Base-by-base conservation (phyloP, 2,888 invertebrate species). In the Alitta virens region DNA sequence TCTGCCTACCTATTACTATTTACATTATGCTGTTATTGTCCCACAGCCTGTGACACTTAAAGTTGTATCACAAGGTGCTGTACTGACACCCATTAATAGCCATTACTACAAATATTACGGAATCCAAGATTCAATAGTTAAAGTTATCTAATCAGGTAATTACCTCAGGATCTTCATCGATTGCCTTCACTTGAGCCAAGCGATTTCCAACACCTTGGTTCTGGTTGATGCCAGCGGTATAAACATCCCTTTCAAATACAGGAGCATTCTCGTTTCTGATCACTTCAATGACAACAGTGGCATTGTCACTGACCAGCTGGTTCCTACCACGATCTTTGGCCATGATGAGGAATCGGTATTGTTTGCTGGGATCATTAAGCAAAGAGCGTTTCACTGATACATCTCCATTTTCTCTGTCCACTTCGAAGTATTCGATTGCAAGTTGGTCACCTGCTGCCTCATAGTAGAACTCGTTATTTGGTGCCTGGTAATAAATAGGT, bases 391-490 rank as follows among this genome's bases (percentile, higher is more conserved):
- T 70, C 23, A 77, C 62, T 42, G 63, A 68, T 7, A 78, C 65
- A 21, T 66, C 57, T 14, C 78, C 78, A 23, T 62, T 68, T 3
- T 62, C 56, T 9, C 67, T 56, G 46, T 75, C 69, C 7, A 78
- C 67, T 52, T 72, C 67, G 66, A 78, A 77, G 63, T 69, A 77
- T 16, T 69, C 59, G 14, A 63, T 27, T 1, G 68, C 74, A 12
- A 33, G 9, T n/a, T 27, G 40, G 70, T 76, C 73, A 25, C 71
- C 71, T 16, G 62, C 66, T 12, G 74, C 64, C 1, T 63, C 59
- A 56, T 74, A 77, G 59, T 69, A 71, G 24, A 78, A 72, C 21
- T 67, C 63, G 33, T 74, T 75, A 67, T 78, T 73, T 2, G 75
- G 74, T 9, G 71, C 56, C 33, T 33, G 33, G 49, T 49, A 33